Evolutionary conservation across 2,113 vertebrate species (phyloP), one percentile per base, ranked within the genome.

Genomic region (Plecturocebus donacophilus): DNA sequence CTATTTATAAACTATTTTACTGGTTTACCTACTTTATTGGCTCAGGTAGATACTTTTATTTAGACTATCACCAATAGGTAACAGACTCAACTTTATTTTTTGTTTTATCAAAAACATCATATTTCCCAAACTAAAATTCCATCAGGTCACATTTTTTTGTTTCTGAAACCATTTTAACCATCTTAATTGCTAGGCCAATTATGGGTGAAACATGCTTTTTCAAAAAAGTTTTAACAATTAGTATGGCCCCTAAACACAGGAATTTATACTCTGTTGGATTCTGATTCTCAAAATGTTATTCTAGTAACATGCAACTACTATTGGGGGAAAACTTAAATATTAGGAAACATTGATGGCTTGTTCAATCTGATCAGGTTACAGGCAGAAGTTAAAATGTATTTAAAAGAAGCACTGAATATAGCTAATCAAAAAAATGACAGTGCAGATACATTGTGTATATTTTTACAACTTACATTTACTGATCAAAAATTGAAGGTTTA

Each of bases 1-100:
- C 82, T 17, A 49, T 23, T 97, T 94, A 75, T 96, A 95, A 98
- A 97, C 87, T 93, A 90, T 95, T 97, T 97, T 82, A 94, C 87
- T 56, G 80, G 58, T 79, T 98, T 88, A 96, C 82, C 92, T 70
- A 82, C 81, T 94, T 97, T 0, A 79, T 92, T 84, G 96, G 23
- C 20, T 93, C 56, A 52, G 38, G 10, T 54, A 87, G 90, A 87
- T 42, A 61, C 90, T 85, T 96, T 87, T 90, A 83, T 77, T 92
- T 80, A 85, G 1, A 2, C 80, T 86, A 90, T 42, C 95, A 49
- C 45, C 3, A 2, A 4, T 16, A 95, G 64, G 0, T 0, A 91
- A 84, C 21, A 96, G 84, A 87, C 20, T 54, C 52, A 86, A 83
- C 76, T 96, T 91, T 56, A 25, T 52, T 71, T 97, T 75, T 61